Percentiles rank a stretch among this genome's conserved stretches.
phyloP scores from a whole-genome alignment of 2,888 invertebrate genomes.

The Portevinia maculata region DNA sequence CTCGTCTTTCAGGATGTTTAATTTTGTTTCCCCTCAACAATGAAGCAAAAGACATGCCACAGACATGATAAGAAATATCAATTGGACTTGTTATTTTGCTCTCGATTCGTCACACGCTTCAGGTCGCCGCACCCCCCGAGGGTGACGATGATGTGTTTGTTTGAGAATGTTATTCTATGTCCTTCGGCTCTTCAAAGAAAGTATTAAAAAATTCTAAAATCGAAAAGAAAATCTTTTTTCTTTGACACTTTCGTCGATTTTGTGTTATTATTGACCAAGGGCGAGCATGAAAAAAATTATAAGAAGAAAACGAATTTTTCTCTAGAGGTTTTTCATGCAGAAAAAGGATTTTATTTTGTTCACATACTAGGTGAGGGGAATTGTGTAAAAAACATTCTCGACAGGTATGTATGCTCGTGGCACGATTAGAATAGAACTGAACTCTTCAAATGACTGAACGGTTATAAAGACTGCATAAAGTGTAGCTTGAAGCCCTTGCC shows the following conservation, averaged over 20 bases:
- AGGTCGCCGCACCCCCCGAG: not conserved
- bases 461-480: constrained; percentile 48
- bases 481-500: not conserved
- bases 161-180: constrained; percentile 34
- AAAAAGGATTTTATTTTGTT: constrained; percentile 21
- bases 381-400: constrained; percentile 37
- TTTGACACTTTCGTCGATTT: constrained; percentile 24
- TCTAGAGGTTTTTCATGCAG: constrained; percentile 20
- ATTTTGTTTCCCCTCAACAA: constrained; percentile 26
- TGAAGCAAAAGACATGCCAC: constrained; percentile 27
- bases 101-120: constrained; percentile 7
- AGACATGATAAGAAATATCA: constrained; percentile 35
- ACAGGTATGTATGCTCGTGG: constrained; percentile 25
- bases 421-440: constrained; percentile 63
- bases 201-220: constrained; percentile 47
- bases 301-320: not conserved
- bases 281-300: not conserved
- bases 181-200: constrained; percentile 27
- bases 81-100: constrained; percentile 52
- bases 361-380: constrained; percentile 3
- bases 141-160: constrained; percentile 31
- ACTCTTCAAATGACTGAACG: constrained; percentile 61
- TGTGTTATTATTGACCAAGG: constrained; percentile 52
- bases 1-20: not conserved
- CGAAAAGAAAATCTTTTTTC: constrained; percentile 34